These are phyloP conservation scores for Invenusta paracnida DNA, from an alignment of 2,888 invertebrate species.

Conservation along the genomic window DNA sequence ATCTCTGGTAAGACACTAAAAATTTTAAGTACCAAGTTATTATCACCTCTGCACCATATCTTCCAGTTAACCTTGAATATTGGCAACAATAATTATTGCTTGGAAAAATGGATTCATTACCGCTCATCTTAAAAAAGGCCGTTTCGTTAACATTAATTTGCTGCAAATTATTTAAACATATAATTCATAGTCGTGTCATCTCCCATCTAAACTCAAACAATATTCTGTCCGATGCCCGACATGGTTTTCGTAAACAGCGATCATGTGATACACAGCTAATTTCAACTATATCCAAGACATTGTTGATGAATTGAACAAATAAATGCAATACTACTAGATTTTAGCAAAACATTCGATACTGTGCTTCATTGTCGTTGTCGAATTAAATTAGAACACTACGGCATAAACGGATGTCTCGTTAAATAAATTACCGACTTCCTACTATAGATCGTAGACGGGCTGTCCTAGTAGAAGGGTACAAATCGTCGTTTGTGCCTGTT, in stretches of 20 bases:
- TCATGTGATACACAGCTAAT: not conserved
- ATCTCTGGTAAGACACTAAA: slow-evolving; percentile 26
- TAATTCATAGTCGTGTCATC: not conserved
- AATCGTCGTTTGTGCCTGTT: not conserved
- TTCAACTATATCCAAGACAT: not conserved
- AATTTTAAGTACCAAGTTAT: not conserved
- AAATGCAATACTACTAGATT: not conserved
- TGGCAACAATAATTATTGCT: slow-evolving; percentile 22
- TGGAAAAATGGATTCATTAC: slow-evolving; percentile 40
- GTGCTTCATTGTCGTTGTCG: not conserved
- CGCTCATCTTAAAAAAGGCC: slow-evolving; percentile 37
- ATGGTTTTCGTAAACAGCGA: not conserved
- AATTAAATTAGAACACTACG: not conserved
- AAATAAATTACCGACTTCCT: not conserved
- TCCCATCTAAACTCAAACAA: not conserved
- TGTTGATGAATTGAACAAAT: not conserved
- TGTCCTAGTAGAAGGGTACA: not conserved
- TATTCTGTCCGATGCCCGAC: not conserved
- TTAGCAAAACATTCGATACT: not conserved
- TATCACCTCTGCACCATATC: not conserved
- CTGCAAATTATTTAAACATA: slow-evolving; percentile 27
- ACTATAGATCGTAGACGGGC: not conserved
- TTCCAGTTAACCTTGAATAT: slow-evolving; percentile 1
- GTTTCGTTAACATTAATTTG: slow-evolving; percentile 31
- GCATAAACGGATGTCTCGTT: not conserved